Percentiles rank a stretch among this genome's conserved stretches.
Conservation (phyloP, 2,797 vertebrate genomes). For the Epinephelus awoara region DNA sequence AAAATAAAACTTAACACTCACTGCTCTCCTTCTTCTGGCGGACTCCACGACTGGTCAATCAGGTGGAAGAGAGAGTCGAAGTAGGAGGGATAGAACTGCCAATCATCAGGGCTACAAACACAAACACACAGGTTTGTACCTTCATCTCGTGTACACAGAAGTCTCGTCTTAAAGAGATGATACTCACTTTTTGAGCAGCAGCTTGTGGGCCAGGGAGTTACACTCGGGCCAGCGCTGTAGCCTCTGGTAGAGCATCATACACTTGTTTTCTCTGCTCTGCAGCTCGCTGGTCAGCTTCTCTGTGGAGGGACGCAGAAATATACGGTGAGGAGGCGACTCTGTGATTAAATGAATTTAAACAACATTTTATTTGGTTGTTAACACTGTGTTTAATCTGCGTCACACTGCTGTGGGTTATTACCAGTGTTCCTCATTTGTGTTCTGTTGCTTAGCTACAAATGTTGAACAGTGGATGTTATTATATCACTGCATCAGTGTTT, state of each 20-base stretch:
- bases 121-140: background rate
- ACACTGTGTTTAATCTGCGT: background rate
- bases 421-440: background rate
- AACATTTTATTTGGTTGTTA: too few species aligned
- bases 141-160: background rate
- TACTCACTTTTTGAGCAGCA: constrained; percentile 95
- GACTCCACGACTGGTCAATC: constrained; percentile 93
- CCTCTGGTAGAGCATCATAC: constrained; percentile 95
- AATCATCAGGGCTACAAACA: constrained; percentile 93
- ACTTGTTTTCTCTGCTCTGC: constrained; percentile 96
- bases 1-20: constrained; percentile 78
- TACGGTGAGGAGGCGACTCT: too few species aligned
- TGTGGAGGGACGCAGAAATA: constrained; percentile 62
- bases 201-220: constrained; percentile 92
- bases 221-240: constrained; percentile 95
- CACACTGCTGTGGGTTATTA: background rate
- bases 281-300: constrained; percentile 99
- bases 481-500: background rate
- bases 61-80: constrained; percentile 97
- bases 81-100: constrained; percentile 97
- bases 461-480: too few species aligned
- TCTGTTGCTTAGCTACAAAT: too few species aligned
- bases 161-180: background rate
- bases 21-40: constrained; percentile 92
- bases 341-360: too few species aligned